Percentiles rank a stretch among this genome's conserved stretches.
phyloP scores from a whole-genome alignment of 2,888 invertebrate genomes.

The Mimachlamys varia region DNA sequence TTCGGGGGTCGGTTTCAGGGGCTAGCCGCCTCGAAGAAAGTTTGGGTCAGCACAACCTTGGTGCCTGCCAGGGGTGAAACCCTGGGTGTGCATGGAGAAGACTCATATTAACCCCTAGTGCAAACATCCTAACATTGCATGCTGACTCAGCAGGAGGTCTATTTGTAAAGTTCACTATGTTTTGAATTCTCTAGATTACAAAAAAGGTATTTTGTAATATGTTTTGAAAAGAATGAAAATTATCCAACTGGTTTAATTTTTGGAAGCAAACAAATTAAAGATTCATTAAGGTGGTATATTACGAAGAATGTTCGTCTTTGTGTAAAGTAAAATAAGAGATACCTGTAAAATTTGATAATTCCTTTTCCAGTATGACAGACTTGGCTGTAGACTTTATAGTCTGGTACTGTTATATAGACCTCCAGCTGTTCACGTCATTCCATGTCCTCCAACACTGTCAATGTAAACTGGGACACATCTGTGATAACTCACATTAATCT shows the following conservation, averaged over 20 bases:
- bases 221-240: neutral
- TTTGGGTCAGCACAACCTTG: conserved; percentile 50
- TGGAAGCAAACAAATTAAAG: neutral
- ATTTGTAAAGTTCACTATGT: neutral
- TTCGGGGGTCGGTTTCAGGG: conserved; percentile 54
- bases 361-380: neutral
- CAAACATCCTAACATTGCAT: conserved; percentile 1
- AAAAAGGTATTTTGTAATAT: neutral
- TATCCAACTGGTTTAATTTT: neutral
- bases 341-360: too few relatives aligned
- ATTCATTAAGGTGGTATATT: too few relatives aligned
- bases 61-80: conserved; percentile 14
- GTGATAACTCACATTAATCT: neutral
- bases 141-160: neutral
- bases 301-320: too few relatives aligned
- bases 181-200: neutral
- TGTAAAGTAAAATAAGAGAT: too few relatives aligned
- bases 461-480: neutral
- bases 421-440: neutral
- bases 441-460: neutral
- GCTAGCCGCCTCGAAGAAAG: conserved; percentile 49
- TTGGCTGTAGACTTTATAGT: neutral
- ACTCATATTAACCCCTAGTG: neutral
- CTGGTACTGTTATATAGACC: neutral
- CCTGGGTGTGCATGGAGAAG: conserved; percentile 34